Evolutionary conservation across 2,113 vertebrate species (phyloP).

Genomic region (Sapajus apella): DNA sequence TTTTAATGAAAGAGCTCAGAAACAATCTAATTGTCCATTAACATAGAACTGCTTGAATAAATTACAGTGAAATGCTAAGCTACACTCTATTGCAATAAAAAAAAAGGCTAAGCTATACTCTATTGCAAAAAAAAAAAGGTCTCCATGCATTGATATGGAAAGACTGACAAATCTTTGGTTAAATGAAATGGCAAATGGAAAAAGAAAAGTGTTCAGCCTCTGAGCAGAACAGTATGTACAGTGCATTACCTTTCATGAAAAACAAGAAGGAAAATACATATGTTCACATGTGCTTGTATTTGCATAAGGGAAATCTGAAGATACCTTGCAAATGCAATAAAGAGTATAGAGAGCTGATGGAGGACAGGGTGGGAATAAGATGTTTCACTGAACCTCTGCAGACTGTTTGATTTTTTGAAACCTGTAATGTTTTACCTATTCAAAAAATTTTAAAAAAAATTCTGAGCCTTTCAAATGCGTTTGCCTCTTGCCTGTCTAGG

Average conservation of each 20-base stretch:
- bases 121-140: not conserved
- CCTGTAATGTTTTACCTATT: constrained; percentile 19
- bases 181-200: not conserved
- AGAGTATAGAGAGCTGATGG: not conserved
- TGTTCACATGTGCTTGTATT: not conserved
- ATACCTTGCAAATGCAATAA: not conserved
- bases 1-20: constrained; percentile 5
- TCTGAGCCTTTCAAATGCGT: not conserved
- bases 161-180: not conserved
- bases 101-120: not conserved
- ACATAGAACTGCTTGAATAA: not conserved
- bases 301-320: not conserved
- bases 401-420: constrained; percentile 26
- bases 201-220: not conserved
- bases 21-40: not conserved
- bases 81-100: no score
- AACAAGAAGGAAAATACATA: not conserved
- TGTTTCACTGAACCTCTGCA: not conserved
- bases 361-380: not conserved
- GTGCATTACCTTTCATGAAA: not conserved
- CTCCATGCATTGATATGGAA: not conserved
- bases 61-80: not conserved
- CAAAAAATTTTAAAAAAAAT: not conserved
- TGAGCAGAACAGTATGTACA: not conserved
- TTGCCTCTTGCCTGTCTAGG: not conserved